A percentile compares a stretch with the other conserved stretches of the same genome.
These are phyloP conservation scores for Mormoops blainvillei DNA, from an alignment of 2,113 vertebrate genomes.

Conservation along the genomic window DNA sequence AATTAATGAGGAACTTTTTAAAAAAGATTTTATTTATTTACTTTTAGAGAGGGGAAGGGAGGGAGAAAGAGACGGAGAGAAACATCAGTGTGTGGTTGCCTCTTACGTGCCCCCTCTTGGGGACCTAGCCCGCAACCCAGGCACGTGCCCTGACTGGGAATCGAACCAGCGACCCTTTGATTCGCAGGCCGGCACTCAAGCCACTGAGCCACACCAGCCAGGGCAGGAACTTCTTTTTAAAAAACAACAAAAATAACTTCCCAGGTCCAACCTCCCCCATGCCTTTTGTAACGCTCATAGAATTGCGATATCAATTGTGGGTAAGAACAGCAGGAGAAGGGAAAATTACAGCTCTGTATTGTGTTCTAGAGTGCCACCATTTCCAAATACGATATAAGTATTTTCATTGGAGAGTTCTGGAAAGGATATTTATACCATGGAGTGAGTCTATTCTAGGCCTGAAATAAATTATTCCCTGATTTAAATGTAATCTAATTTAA, in stretches of 20 bases:
- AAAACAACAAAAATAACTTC: not conserved
- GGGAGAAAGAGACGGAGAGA: too few relatives aligned
- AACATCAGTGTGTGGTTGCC: too few relatives aligned
- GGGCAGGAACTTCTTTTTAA: not conserved
- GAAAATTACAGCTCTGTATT: not conserved
- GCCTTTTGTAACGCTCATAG: not conserved
- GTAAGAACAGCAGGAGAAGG: not conserved
- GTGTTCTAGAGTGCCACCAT: not conserved
- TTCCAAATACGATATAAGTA: not conserved
- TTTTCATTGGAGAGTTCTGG: not conserved
- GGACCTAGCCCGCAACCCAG: too few relatives aligned
- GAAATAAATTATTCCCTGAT: not conserved
- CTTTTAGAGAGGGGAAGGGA: too few relatives aligned
- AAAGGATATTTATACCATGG: not conserved
- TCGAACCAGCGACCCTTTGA: too few relatives aligned
- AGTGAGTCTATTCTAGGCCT: not conserved
- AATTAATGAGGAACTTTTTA: too few relatives aligned
- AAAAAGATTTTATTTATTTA: too few relatives aligned
- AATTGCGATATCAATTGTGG: not conserved
- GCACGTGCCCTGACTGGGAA: too few relatives aligned
- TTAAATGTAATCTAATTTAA: not conserved
- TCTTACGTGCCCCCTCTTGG: too few relatives aligned
- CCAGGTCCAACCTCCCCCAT: not conserved
- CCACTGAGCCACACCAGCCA: too few relatives aligned
- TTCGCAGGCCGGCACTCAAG: too few relatives aligned